Conservation (phyloP, 1,140 invertebrate genomes). For the Anoplophora glabripennis region DNA sequence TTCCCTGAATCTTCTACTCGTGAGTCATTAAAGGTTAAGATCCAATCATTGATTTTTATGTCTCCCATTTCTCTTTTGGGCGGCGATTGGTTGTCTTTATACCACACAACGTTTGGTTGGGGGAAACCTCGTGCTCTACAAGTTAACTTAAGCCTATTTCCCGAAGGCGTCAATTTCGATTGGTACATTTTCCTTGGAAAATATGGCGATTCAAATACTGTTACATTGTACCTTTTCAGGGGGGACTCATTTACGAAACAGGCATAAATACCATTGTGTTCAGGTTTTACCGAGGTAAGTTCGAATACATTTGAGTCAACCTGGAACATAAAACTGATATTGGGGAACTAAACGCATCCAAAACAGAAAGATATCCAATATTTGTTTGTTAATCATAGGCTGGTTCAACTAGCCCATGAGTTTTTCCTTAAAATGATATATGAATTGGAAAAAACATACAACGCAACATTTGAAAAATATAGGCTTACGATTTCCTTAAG, state of each 20-base stretch:
- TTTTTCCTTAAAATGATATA: too few species aligned
- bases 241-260: constrained; percentile 16
- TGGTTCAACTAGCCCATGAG: too few species aligned
- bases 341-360: background rate
- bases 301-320: background rate
- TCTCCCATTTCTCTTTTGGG: constrained; percentile 69
- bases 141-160: constrained; percentile 61
- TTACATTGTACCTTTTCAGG: constrained; percentile 20
- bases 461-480: background rate
- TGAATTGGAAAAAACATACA: too few species aligned
- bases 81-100: constrained; percentile 57
- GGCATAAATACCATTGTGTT: constrained; percentile 20
- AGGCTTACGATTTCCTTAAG: background rate
- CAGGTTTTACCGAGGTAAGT: constrained; percentile 5
- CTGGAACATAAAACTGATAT: constrained; percentile 13
- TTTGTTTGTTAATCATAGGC: too few species aligned
- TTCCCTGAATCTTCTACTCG: constrained; percentile 75
- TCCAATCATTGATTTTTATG: constrained; percentile 61
- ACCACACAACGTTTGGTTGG: constrained; percentile 53
- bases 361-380: too few species aligned
- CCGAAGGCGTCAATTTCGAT: constrained; percentile 62
- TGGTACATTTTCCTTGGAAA: constrained; percentile 53
- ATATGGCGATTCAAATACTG: constrained; percentile 20
- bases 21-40: constrained; percentile 69
- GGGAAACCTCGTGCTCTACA: constrained; percentile 59